phyloP scores from a whole-genome alignment of 2,888 invertebrate species.

The Mimumesa dahlbomi region DNA sequence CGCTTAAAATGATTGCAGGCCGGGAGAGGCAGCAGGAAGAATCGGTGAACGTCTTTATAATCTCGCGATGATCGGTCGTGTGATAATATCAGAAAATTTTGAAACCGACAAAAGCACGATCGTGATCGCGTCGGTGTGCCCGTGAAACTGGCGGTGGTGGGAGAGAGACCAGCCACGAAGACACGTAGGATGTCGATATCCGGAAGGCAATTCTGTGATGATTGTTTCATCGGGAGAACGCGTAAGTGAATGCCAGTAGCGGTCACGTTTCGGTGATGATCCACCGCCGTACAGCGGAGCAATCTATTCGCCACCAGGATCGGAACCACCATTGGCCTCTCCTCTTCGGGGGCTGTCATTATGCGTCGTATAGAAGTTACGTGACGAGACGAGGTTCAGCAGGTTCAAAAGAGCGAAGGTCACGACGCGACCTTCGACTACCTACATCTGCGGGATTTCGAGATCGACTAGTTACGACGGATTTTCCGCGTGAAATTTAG shows the following conservation, averaged over 20 bases:
- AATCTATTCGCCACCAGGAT: slow-evolving; percentile 56
- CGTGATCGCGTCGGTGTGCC: neutral
- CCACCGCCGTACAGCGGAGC: slow-evolving; percentile 27
- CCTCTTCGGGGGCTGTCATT: slow-evolving; percentile 44
- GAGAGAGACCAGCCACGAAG: neutral
- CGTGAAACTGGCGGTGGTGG: neutral
- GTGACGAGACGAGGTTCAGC: slow-evolving; percentile 40
- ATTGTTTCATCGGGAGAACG: slow-evolving; percentile 33
- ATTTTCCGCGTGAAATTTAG: too few relatives aligned
- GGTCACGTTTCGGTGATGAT: slow-evolving; percentile 65
- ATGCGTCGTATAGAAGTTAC: slow-evolving; percentile 44
- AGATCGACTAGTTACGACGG: neutral
- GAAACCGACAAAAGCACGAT: neutral
- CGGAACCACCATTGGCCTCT: slow-evolving; percentile 20
- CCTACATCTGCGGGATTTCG: slow-evolving; percentile 5
- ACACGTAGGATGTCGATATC: slow-evolving; percentile 27
- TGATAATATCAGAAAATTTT: neutral
- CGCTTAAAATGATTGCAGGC: too few relatives aligned
- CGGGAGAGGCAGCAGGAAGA: too few relatives aligned
- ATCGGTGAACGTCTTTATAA: too few relatives aligned
- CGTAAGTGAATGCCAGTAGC: slow-evolving; percentile 62
- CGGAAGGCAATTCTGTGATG: slow-evolving; percentile 51
- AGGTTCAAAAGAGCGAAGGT: slow-evolving; percentile 37
- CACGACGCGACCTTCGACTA: slow-evolving; percentile 29
- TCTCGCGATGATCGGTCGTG: too few relatives aligned